Evolutionary conservation across 2,797 vertebrate genomes (phyloP).

Genomic region (Sebastes paucispinis): DNA sequence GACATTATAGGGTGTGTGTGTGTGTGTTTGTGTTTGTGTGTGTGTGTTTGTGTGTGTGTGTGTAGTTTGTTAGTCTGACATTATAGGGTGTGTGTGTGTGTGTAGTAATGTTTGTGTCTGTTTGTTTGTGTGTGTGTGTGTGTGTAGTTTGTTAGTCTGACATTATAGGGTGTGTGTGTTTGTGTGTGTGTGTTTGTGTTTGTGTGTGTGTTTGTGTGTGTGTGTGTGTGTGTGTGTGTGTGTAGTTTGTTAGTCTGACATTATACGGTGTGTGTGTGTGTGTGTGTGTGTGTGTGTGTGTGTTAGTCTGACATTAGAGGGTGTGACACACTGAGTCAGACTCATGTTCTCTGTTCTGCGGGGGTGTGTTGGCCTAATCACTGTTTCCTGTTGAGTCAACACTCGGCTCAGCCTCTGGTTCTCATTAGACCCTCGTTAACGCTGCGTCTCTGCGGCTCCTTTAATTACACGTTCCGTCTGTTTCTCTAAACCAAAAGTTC

Average conservation of each 20-base stretch:
- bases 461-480: constrained; percentile 27
- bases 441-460: constrained; percentile 24
- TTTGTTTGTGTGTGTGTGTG: too few relatives aligned
- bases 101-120: too few relatives aligned
- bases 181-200: too few relatives aligned
- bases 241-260: too few relatives aligned
- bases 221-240: too few relatives aligned
- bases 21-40: too few relatives aligned
- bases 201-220: too few relatives aligned
- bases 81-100: constrained; percentile 26
- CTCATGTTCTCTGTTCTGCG: neutral
- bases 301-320: constrained; percentile 23
- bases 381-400: constrained; percentile 52
- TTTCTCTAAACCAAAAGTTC: constrained; percentile 18
- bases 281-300: neutral
- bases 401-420: constrained; percentile 26
- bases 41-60: neutral
- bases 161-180: too few relatives aligned
- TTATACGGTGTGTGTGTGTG: too few relatives aligned
- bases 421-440: constrained; percentile 47
- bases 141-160: too few relatives aligned
- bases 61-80: constrained; percentile 6
- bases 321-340: constrained; percentile 45
- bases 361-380: constrained; percentile 39
- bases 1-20: too few relatives aligned